Evolutionary conservation across 2,797 vertebrate species (phyloP), one percentile per base, ranked within the genome.

Genomic region (Pterois miles): DNA sequence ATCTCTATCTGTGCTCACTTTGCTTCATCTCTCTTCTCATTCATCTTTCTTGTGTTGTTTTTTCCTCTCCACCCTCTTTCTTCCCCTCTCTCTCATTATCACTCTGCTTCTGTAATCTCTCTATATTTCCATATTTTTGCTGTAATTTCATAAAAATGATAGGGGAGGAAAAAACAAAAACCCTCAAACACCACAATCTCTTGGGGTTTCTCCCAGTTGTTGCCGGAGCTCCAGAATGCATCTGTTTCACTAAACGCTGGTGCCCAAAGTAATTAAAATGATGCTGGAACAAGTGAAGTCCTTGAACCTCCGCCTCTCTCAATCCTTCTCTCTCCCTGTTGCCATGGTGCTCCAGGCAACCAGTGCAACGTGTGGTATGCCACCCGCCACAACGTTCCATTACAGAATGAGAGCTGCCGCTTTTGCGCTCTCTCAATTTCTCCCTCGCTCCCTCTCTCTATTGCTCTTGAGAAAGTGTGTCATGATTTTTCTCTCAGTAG

Each of bases 261-360:
- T 43, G 69, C 85, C 81, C 73, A 82, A 88, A 86, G 78, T 93
- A 93, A 95, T 94, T 93, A 94, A 92, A 93, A 92, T 89, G 90
- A 91, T 85, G 84, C 90, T 85, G 76, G 88, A 94, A 93, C 87
- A 94, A 94, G 89, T 89, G 88, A 91, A 93, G 91, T 93, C 94
- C 94, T 95, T 94, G 93, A 94, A 94, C 94, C 78, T 78, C 84
- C 43, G 34, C 76, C 85, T 83, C 84, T 85, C 84, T 89, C 83
- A 60, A 29, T 89, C 71, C 74, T 82, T 68, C 62, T 81, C 70
- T 89, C 80, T 87, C 82, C 68, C 81, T 89, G 93, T 95, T 95
- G 93, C 94, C 92, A 95, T 94, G 93, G 94, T 65, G 87, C 92
- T 93, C 74, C 84, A 90, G 85, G 91, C 86, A 84, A 87, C 83